Evolutionary conservation across 2,797 vertebrate species (phyloP).

Genomic region (Pipistrellus nathusii): DNA sequence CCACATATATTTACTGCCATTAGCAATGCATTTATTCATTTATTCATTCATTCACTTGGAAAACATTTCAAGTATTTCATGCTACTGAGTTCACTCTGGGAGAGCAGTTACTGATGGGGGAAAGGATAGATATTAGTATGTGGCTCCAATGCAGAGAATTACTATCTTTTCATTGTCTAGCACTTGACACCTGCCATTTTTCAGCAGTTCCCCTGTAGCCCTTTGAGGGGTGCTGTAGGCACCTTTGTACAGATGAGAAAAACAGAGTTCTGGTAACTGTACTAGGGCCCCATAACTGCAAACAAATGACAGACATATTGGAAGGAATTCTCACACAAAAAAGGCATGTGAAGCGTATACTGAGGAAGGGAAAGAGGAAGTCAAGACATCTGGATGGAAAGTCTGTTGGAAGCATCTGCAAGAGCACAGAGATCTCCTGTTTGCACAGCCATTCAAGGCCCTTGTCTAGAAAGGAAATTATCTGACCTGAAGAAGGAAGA

Average conservation of each 20-base stretch:
- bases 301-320: neutral
- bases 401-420: neutral
- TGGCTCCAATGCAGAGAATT: neutral
- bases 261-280: neutral
- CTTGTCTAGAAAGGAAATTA: neutral
- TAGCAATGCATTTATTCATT: conserved; percentile 64
- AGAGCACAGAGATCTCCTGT: neutral
- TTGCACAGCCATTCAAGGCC: neutral
- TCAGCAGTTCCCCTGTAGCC: neutral
- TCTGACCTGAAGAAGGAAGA: neutral
- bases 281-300: neutral
- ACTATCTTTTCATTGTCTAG: neutral
- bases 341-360: neutral
- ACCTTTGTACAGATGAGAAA: neutral
- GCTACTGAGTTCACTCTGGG: conserved; percentile 17
- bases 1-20: conserved; percentile 39
- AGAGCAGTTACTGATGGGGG: neutral
- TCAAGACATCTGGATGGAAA: neutral
- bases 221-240: neutral
- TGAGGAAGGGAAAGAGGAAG: neutral
- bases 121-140: neutral
- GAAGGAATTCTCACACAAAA: neutral
- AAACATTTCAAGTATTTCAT: conserved; percentile 61
- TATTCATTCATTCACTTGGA: conserved; percentile 62
- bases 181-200: neutral